Base-by-base conservation (phyloP, 2,797 vertebrate species). In the Furcifer pardalis region DNA sequence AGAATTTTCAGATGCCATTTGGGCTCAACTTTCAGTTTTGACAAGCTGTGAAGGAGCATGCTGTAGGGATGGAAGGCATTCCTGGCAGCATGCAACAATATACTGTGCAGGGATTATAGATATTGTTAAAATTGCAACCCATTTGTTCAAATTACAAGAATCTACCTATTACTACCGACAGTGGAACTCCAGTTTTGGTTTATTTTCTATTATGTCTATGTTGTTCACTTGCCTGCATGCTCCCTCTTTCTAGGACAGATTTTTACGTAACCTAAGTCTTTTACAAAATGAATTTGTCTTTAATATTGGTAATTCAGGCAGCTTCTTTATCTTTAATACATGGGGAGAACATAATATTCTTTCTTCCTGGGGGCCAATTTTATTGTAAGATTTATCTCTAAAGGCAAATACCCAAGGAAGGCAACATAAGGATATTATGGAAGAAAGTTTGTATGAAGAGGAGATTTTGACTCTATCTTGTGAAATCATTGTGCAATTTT, bases 271-370 rank as follows among this genome's bases (percentile, higher is more conserved):
- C 60, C 4, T 82, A 84, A 82, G 68, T 5, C 35, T 85, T 82
- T 66, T 27, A 32, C 72, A 1, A n/a, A 74, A 65, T 72, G 1
- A 25, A 72, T 46, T 76, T 82, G 7, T 89, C 89, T 89, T 65
- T 89, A 69, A 86, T 94, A 86, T 63, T 7, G 88, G 13, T 80
- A 87, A 68, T 76, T 63, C 79, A 90, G 49, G 12, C 88, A 17
- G 6, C 72, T 90, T 92, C 21, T 56, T 27, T 76, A 86, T 52
- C 42, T 86, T 91, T 89, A 88, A 82, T 52, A 87, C 30, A 52
- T 89, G 85, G 56, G 77, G 12, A 82, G 79, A 86, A 81, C 35
- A 56, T n/a, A 85, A 15, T 17, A 89, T 63, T 89, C 77, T 88
- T 56, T 87, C 49, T 75, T 74, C 30, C 42, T 65, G 32, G 40